Percentiles rank a stretch among this genome's conserved stretches.
Conservation (phyloP, 2,888 invertebrate species). For the Tetrapedia diversipes region DNA sequence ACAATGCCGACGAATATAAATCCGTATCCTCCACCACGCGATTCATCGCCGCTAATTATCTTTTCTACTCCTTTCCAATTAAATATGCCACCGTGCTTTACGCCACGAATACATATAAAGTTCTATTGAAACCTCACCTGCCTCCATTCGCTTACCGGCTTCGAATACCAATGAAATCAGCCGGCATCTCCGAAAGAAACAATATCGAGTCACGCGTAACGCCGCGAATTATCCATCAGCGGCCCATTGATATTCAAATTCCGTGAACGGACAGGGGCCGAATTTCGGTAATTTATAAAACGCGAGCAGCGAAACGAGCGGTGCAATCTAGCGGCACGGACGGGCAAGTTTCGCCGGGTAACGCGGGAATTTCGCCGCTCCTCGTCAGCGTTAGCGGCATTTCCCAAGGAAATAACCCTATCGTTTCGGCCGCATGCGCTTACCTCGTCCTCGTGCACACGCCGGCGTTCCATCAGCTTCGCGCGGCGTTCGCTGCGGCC, state of each 20-base stretch:
- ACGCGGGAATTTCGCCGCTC: conserved; percentile 4
- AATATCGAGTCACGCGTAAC: conserved; percentile 1
- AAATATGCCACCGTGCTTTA: too few relatives aligned
- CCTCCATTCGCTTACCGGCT: too few relatives aligned
- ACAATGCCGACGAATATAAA: too few relatives aligned
- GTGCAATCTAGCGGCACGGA: background rate
- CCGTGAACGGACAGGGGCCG: background rate
- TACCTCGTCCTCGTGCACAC: conserved; percentile 22
- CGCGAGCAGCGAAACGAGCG: background rate
- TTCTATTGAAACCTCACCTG: too few relatives aligned
- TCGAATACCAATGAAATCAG: background rate
- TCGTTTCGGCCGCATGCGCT: conserved; percentile 31
- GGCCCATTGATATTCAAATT: conserved; percentile 32
- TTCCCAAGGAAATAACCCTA: conserved; percentile 35
- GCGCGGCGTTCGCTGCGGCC: background rate
- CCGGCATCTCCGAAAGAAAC: background rate
- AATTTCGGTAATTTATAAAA: conserved; percentile 37
- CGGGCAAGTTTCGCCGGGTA: background rate
- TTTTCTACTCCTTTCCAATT: too few relatives aligned
- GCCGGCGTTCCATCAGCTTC: conserved; percentile 29
- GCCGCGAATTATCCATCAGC: conserved; percentile 17
- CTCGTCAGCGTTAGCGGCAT: conserved; percentile 29
- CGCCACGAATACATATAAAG: too few relatives aligned
- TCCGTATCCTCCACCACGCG: too few relatives aligned
- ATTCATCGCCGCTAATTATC: too few relatives aligned